Evolutionary conservation across 2,888 invertebrate genomes (phyloP).

Genomic region (Mythimna loreyi): DNA sequence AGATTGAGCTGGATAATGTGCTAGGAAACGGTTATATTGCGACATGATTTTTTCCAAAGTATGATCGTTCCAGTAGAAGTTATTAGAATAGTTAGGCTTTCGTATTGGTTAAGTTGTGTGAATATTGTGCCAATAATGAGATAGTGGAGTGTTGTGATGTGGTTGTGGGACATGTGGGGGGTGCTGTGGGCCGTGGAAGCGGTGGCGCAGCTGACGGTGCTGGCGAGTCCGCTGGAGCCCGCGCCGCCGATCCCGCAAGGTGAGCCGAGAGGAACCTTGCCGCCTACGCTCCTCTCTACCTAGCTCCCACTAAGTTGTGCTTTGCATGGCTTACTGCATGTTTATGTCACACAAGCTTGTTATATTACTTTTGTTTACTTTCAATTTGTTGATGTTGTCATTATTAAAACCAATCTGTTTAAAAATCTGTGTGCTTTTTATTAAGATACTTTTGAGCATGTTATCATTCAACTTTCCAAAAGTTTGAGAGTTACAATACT

Average conservation of each 20-base stretch:
- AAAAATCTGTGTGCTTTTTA: slow-evolving; percentile 34
- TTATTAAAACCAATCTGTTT: slow-evolving; percentile 34
- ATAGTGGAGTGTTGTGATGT: slow-evolving; percentile 91
- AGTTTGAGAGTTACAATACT: slow-evolving; percentile 3
- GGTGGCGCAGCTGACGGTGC: slow-evolving; percentile 82
- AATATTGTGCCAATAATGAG: slow-evolving; percentile 91
- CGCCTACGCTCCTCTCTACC: slow-evolving; percentile 74
- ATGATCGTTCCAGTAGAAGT: slow-evolving; percentile 89
- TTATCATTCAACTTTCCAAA: slow-evolving; percentile 10
- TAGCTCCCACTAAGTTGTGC: slow-evolving; percentile 62
- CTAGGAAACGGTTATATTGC: slow-evolving; percentile 74
- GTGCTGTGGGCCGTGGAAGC: slow-evolving; percentile 86
- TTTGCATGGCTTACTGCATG: slow-evolving; percentile 74
- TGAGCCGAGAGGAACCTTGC: slow-evolving; percentile 86
- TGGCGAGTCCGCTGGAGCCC: slow-evolving; percentile 86
- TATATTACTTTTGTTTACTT: slow-evolving; percentile 31
- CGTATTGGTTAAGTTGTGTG: slow-evolving; percentile 88
- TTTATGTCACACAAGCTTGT: slow-evolving; percentile 37
- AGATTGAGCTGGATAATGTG: slow-evolving; percentile 72
- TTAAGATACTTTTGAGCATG: slow-evolving; percentile 16
- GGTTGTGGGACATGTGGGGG: slow-evolving; percentile 90
- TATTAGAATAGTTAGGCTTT: slow-evolving; percentile 89
- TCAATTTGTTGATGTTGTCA: slow-evolving; percentile 1
- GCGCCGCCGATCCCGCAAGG: slow-evolving; percentile 83
- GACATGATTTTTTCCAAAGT: slow-evolving; percentile 86